Percentiles rank a stretch among this genome's conserved stretches.
These are phyloP conservation scores for Agrilus cyanescens DNA, from an alignment of 2,888 invertebrate genomes.

Conservation along the genomic window DNA sequence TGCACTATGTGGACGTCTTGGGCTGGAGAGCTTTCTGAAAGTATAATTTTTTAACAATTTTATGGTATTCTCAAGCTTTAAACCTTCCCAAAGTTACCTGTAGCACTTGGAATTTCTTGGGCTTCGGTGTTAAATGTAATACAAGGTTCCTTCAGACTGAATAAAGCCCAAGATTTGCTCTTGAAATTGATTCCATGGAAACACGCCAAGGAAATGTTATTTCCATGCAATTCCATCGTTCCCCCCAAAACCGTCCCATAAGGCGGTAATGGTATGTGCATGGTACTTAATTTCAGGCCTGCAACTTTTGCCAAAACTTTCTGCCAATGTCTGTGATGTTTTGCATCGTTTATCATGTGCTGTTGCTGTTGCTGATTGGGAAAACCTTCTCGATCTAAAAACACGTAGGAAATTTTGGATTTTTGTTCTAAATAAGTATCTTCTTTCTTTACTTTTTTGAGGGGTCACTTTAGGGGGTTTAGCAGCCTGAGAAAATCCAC, in stretches of 20 bases:
- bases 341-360: slow-evolving; percentile 44
- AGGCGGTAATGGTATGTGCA: slow-evolving; percentile 54
- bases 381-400: slow-evolving; percentile 17
- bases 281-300: slow-evolving; percentile 64
- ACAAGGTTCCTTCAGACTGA: slow-evolving; percentile 84
- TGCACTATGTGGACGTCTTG: slow-evolving; percentile 75
- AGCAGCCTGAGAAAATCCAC: slow-evolving; percentile 28
- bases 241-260: slow-evolving; percentile 76
- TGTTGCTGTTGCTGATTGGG: slow-evolving; percentile 12
- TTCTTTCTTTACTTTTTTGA: slow-evolving; percentile 25
- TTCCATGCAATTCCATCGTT: slow-evolving; percentile 78
- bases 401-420: background rate
- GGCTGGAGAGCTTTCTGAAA: slow-evolving; percentile 34
- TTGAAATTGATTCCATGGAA: slow-evolving; percentile 97
- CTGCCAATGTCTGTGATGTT: slow-evolving; percentile 94
- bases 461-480: slow-evolving; percentile 26
- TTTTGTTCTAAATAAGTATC: background rate
- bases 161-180: slow-evolving; percentile 90
- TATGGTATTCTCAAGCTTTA: too few relatives aligned
- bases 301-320: slow-evolving; percentile 70
- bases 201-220: slow-evolving; percentile 88
- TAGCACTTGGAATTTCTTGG: slow-evolving; percentile 65
- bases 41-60: too few relatives aligned
- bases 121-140: slow-evolving; percentile 90
- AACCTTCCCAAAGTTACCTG: slow-evolving; percentile 45